A percentile compares a stretch with the other conserved stretches of the same genome.
These are phyloP conservation scores for Meiosimyza platycephala DNA, from an alignment of 2,888 invertebrate genomes.

Conservation along the genomic window DNA sequence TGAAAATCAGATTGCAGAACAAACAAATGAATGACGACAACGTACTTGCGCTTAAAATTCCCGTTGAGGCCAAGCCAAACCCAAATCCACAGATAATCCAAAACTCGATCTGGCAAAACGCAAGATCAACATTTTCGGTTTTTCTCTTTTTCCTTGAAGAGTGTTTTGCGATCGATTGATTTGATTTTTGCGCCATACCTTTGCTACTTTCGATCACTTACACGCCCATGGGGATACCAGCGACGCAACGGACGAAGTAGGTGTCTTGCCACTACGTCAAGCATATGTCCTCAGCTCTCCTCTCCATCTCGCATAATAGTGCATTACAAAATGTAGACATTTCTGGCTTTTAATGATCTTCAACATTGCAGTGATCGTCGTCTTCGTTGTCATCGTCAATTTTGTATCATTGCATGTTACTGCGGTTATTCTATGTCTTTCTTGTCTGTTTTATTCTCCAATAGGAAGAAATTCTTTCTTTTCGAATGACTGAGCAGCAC, in stretches of 20 bases:
- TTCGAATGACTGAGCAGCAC: constrained; percentile 42
- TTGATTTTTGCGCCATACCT: constrained; percentile 27
- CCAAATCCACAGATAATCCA: background rate
- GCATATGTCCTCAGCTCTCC: background rate
- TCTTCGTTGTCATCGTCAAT: constrained; percentile 2
- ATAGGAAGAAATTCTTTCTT: constrained; percentile 51
- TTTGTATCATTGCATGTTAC: constrained; percentile 9
- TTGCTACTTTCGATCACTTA: background rate
- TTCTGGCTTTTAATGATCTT: constrained; percentile 16
- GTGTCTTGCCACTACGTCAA: constrained; percentile 26
- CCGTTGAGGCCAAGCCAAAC: background rate
- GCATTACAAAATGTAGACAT: constrained; percentile 13
- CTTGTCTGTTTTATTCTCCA: constrained; percentile 39
- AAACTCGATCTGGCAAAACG: background rate
- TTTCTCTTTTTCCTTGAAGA: background rate
- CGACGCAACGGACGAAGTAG: background rate
- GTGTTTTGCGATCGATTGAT: constrained; percentile 22
- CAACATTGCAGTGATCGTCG: constrained; percentile 5
- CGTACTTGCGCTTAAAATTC: background rate
- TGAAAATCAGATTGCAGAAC: constrained; percentile 19
- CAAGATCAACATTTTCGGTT: background rate
- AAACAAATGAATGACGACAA: too few species aligned
- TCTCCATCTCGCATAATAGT: constrained; percentile 1
- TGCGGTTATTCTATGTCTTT: constrained; percentile 13
- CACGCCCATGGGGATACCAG: background rate